Base-by-base conservation (phyloP, 1,140 invertebrate species). In the Megalonaias nervosa region DNA sequence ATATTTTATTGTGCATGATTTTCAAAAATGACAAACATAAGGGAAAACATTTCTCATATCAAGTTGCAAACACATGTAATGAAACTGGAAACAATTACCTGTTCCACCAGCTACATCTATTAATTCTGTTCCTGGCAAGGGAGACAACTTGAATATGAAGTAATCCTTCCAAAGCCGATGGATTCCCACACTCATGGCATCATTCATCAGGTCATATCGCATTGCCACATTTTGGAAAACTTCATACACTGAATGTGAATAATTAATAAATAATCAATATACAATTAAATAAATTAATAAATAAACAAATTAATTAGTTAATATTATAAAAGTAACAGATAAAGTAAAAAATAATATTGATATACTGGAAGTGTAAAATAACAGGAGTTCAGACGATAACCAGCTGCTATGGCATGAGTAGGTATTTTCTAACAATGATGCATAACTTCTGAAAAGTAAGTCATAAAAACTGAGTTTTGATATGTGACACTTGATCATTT, bases 161-260 rank as follows among this genome's bases (percentile, higher is more conserved):
- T 95, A 94, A 91, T 99, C 97, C 90, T 99, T 99, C 98, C 98
- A 99, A 4, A 99, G 83, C 71, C 98, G 92, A 91, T 99, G 98
- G 77, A 99, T 94, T 23, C 98, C 98, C 79, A 95, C 91, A 80
- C 97, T 99, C 97, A 99, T 99, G 0, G 93, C 94, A 94, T 99
- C 98, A 91, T 99, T 99, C 98, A 99, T 99, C 67, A 95, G 80
- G 91, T 99, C 98, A 91, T 99, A 99, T 60, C 94, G 96, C 71
- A 94, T 92, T 11, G 98, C 98, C 11, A 99, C 98, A 91, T 95
- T 97, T 90, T 97, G 94, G 92, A 99, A 99, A 6, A 99, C 97
- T 87, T 94, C 92, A 83, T 97, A 94, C 17, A 99, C 98, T 98
- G 90, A 57, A 93, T 93, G 80, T 48, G 38, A 48, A 48, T 48